Conservation (phyloP, 2,113 vertebrate species). For the Brachyistius frenatus region DNA sequence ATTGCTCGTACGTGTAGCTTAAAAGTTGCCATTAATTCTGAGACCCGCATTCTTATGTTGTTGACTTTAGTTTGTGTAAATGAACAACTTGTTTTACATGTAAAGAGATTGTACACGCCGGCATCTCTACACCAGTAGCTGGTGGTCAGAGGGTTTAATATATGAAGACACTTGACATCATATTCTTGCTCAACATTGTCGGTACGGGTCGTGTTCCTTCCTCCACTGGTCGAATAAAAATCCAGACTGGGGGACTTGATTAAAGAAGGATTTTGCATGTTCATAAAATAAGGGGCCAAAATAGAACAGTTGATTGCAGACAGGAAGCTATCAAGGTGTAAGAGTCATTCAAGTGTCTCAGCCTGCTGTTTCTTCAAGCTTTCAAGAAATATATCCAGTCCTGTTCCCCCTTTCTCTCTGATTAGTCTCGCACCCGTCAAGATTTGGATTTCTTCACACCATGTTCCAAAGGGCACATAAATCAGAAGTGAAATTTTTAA, state of each 20-base stretch:
- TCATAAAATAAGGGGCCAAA: constrained; percentile 20
- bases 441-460: constrained; percentile 1
- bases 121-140: too few relatives aligned
- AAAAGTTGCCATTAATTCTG: background rate
- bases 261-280: constrained; percentile 1
- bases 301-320: constrained; percentile 57
- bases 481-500: constrained; percentile 17
- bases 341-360: constrained; percentile 19
- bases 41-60: background rate
- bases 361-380: constrained; percentile 7
- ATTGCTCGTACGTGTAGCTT: too few relatives aligned
- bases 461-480: background rate
- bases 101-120: background rate
- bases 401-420: background rate
- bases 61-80: background rate
- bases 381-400: constrained; percentile 9
- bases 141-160: too few relatives aligned
- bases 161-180: background rate
- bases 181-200: background rate
- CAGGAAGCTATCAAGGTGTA: constrained; percentile 14
- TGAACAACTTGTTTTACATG: background rate
- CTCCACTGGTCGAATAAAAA: constrained; percentile 8
- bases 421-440: constrained; percentile 16
- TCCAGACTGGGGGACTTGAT: constrained; percentile 19
- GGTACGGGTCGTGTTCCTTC: background rate